phyloP scores from a whole-genome alignment of 1,140 invertebrate species.

The Microplitis demolitor region DNA sequence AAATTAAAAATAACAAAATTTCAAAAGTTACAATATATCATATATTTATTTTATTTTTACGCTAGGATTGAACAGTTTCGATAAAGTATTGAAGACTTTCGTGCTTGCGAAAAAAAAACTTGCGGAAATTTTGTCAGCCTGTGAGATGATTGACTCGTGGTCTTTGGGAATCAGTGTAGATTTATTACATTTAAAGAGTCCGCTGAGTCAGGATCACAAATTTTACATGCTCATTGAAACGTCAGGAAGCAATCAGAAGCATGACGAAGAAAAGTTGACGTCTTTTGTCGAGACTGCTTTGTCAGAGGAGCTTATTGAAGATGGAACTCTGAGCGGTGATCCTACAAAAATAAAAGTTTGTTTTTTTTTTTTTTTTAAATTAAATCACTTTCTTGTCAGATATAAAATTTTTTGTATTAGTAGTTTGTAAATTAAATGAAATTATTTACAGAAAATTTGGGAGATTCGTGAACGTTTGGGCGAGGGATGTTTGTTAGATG shows the following conservation, averaged over 20 bases:
- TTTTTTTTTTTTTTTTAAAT: not conserved
- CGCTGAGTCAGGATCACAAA: conserved; percentile 61
- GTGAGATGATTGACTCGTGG: conserved; percentile 87
- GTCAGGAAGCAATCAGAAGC: conserved; percentile 78
- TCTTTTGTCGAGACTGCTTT: conserved; percentile 78
- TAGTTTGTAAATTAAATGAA: not conserved
- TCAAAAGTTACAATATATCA: too few species aligned
- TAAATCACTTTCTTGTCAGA: not conserved
- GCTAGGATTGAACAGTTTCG: conserved; percentile 76
- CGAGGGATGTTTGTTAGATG: conserved; percentile 77
- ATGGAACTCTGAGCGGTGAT: conserved; percentile 86
- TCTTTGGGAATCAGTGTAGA: conserved; percentile 67
- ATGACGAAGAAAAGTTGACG: conserved; percentile 88
- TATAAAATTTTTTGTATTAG: not conserved
- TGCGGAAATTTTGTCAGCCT: conserved; percentile 90
- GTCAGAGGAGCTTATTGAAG: conserved; percentile 70
- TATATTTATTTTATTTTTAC: conserved; percentile 3
- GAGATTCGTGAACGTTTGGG: conserved; percentile 84
- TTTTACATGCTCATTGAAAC: conserved; percentile 95
- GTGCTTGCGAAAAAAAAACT: conserved; percentile 74
- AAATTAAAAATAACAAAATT: not conserved
- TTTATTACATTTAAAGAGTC: conserved; percentile 67
- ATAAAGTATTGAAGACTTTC: conserved; percentile 77
- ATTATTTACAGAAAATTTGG: conserved; percentile 75
- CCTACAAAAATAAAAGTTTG: conserved; percentile 75